phyloP scores from a whole-genome alignment of 2,888 invertebrate genomes.

The Hemistola chrysoprasaria region DNA sequence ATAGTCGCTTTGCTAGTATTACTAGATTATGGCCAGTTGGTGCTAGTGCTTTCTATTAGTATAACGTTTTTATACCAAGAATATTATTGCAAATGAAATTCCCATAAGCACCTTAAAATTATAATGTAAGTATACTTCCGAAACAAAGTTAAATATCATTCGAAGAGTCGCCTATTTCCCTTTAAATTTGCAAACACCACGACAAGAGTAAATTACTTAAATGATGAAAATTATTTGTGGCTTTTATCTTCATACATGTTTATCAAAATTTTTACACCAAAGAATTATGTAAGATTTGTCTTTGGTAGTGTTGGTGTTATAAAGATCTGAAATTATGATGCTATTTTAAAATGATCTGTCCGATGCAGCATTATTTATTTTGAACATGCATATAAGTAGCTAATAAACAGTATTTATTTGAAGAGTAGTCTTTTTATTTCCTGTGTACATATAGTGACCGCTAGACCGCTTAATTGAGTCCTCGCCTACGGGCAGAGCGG shows the following conservation, averaged over 20 bases:
- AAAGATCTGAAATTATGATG: constrained; percentile 49
- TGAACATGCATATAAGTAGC: constrained; percentile 45
- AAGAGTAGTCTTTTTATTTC: constrained; percentile 29
- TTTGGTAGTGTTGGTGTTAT: too few relatives aligned
- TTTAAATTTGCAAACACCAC: too few relatives aligned
- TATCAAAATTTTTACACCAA: constrained; percentile 23
- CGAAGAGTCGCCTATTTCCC: too few relatives aligned
- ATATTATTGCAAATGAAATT: constrained; percentile 38
- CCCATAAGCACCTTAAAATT: too few relatives aligned
- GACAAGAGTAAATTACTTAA: too few relatives aligned
- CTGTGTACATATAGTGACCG: too few relatives aligned
- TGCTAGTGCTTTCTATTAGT: constrained; percentile 67
- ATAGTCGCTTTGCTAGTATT: constrained; percentile 53
- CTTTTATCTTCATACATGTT: too few relatives aligned
- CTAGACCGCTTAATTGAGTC: too few relatives aligned
- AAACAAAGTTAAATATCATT: too few relatives aligned
- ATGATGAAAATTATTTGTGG: too few relatives aligned
- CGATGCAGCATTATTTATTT: constrained; percentile 53
- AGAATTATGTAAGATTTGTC: constrained; percentile 26
- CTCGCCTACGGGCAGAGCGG: too few relatives aligned
- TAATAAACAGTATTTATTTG: constrained; percentile 43
- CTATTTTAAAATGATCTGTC: constrained; percentile 43
- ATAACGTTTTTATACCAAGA: constrained; percentile 52
- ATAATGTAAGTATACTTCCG: too few relatives aligned
- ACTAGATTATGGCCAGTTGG: constrained; percentile 59